Base-by-base conservation (phyloP, 2,113 vertebrate genomes). In the Phodopus roborovskii region DNA sequence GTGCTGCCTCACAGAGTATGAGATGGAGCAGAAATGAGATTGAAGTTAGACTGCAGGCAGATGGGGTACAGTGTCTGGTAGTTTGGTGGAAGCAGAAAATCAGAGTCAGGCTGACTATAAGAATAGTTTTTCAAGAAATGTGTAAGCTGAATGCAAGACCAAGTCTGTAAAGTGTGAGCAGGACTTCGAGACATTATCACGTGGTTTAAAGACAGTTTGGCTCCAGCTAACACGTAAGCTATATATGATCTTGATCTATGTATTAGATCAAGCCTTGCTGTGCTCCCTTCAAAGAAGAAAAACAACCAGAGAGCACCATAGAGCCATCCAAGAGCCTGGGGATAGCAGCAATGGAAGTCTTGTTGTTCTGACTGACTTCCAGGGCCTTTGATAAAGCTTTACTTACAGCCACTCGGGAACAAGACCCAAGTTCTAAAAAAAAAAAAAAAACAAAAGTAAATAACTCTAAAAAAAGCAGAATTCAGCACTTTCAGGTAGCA, bases 401-500 rank as follows among this genome's bases (percentile, higher is more conserved):
- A 15, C 88, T 64, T 84, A 11, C 20, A 42, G 77, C 71, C 58
- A 2, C 33, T 86, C 70, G 50, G 58, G 73, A n/a, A 24, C 36
- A 36, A 88, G 19, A 45, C 75, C 45, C 60, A 79, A 94, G 82
- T 50, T 36, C 53, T 87, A 56, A 91, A 77, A 74, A 86, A 93
- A 33, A 45, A 62, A 77, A 84, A 53, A 50, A 75, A 50, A 84
- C 8, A 58, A 83, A 89, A 97, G 92, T 53, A 48, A 90, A 50
- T 28, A 22, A 94, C 89, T 96, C 70, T 3, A 83, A 90, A 53
- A 53, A 91, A 94, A 89, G 60, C 70, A 82, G 8, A 77, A 9
- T 13, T 66, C 5, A 50, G 36, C 12, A 7, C 66, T 86, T 62
- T 50, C 30, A 48, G 91, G 85, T 95, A 92, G 48, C 28, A 36